phyloP scores from a whole-genome alignment of 2,888 invertebrate genomes.

The Pseudoips prasinana region DNA sequence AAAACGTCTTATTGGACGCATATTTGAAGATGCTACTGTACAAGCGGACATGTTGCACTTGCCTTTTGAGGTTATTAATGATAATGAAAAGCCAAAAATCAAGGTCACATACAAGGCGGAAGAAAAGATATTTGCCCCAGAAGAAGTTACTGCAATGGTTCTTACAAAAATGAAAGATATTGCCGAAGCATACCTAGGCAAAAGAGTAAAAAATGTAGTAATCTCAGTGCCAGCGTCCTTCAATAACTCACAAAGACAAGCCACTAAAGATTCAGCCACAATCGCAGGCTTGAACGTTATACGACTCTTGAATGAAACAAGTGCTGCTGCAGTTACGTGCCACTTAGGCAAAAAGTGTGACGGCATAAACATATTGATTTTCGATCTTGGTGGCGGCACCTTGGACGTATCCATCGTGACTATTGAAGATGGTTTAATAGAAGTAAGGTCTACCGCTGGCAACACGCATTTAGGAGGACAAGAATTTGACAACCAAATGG shows the following conservation, averaged over 20 bases:
- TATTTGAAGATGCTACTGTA: constrained; percentile 92
- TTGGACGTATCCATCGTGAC: constrained; percentile 97
- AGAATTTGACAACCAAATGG: constrained; percentile 96
- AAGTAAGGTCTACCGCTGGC: constrained; percentile 96
- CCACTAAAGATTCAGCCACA: constrained; percentile 95
- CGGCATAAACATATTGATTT: constrained; percentile 91
- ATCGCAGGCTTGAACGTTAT: constrained; percentile 95
- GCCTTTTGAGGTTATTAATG: constrained; percentile 94
- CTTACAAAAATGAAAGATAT: constrained; percentile 96
- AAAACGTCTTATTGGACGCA: constrained; percentile 95
- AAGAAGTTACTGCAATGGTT: constrained; percentile 96
- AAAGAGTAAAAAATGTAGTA: constrained; percentile 91
- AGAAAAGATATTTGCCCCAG: constrained; percentile 92
- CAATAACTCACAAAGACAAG: constrained; percentile 96
- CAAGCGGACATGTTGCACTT: constrained; percentile 97
- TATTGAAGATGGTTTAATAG: constrained; percentile 96
- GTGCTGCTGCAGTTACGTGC: constrained; percentile 95
- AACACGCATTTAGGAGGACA: constrained; percentile 97
- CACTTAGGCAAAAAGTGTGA: constrained; percentile 92
- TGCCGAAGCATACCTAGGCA: constrained; percentile 93
- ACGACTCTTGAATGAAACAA: constrained; percentile 96
- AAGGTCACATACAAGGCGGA: constrained; percentile 94
- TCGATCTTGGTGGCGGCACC: constrained; percentile 90
- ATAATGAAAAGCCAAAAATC: constrained; percentile 90
- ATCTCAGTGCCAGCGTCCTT: constrained; percentile 96